These are phyloP conservation scores for Pissodes strobi DNA, from an alignment of 1,140 invertebrate species.

Conservation along the genomic window DNA sequence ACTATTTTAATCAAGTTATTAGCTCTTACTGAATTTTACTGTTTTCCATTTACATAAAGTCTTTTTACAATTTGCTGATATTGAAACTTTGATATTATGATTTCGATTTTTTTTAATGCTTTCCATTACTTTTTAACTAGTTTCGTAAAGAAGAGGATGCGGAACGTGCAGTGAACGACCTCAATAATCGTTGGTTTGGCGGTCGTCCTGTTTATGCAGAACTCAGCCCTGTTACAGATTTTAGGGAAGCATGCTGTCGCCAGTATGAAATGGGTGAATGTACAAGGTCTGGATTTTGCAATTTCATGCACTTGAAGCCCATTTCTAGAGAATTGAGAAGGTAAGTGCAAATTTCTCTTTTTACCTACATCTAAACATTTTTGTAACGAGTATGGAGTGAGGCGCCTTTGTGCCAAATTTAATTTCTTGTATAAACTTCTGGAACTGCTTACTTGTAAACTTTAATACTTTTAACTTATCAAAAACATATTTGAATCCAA, in stretches of 20 bases:
- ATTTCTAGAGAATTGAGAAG: constrained; percentile 91
- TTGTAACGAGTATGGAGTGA: no score
- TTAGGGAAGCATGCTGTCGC: constrained; percentile 97
- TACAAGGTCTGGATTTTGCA: constrained; percentile 97
- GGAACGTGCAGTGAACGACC: constrained; percentile 92
- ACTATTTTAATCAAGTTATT: no score
- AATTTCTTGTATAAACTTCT: no score
- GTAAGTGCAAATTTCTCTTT: constrained; percentile 57
- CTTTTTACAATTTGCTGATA: no score
- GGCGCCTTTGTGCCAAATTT: no score
- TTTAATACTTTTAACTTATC: no score
- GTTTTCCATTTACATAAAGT: no score
- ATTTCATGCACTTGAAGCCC: constrained; percentile 99
- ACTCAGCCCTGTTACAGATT: constrained; percentile 97
- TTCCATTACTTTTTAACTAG: constrained; percentile 55
- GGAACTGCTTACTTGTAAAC: no score
- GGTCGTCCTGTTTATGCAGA: constrained; percentile 98
- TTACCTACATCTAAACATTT: not conserved
- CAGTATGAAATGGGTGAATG: constrained; percentile 99
- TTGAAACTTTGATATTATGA: no score
- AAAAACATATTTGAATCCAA: no score
- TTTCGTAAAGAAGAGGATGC: constrained; percentile 98
- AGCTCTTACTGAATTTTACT: no score
- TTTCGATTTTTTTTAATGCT: no score
- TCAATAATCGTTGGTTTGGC: constrained; percentile 99